Conservation (phyloP, 2,113 vertebrate genomes). For the Solea solea region DNA sequence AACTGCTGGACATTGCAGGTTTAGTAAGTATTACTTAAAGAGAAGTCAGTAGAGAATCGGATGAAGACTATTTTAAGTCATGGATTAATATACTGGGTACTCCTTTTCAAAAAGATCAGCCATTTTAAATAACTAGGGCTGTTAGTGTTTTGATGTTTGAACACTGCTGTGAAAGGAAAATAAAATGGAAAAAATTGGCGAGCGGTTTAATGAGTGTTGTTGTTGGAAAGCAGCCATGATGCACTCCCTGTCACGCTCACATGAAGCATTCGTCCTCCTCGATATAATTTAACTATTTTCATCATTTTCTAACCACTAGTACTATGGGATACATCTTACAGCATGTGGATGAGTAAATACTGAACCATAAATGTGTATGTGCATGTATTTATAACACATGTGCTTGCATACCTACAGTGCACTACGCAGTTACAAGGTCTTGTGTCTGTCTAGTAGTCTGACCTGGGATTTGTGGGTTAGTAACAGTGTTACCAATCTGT, state of each 20-base stretch:
- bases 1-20: too few relatives aligned
- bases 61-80: neutral
- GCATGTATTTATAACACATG: slow-evolving; percentile 25
- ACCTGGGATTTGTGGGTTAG: neutral
- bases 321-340: slow-evolving; percentile 28
- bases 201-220: slow-evolving; percentile 3
- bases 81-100: neutral
- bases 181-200: neutral
- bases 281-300: neutral
- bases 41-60: neutral
- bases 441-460: slow-evolving; percentile 7
- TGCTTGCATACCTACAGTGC: slow-evolving; percentile 53
- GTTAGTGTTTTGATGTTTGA: neutral
- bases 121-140: neutral
- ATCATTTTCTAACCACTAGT: slow-evolving; percentile 28
- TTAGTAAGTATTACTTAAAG: neutral
- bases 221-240: slow-evolving; percentile 31
- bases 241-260: neutral
- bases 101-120: neutral
- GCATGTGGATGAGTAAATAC: slow-evolving; percentile 40
- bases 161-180: neutral
- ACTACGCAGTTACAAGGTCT: neutral
- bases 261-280: neutral
- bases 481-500: slow-evolving; percentile 9
- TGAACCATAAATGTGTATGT: slow-evolving; percentile 5